A percentile compares a stretch with the other conserved stretches of the same genome.
phyloP scores from a whole-genome alignment of 1,140 invertebrate species.

The Babylonia areolata region DNA sequence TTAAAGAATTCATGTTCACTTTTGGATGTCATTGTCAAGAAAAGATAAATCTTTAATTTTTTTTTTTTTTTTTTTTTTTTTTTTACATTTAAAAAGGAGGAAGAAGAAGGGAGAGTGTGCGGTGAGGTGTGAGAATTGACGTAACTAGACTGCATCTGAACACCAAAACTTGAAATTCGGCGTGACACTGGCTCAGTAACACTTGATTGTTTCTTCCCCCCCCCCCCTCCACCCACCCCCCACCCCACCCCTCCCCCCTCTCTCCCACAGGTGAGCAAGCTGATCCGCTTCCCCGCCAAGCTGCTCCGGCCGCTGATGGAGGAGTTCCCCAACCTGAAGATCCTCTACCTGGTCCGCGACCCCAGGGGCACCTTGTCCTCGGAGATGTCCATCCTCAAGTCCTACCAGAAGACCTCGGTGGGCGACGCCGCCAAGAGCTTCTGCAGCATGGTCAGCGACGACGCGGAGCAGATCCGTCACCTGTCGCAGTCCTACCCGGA shows the following conservation, averaged over 20 bases:
- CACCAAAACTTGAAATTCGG: no score
- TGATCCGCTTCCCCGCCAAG: conserved; percentile 20
- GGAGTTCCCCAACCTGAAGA: conserved; percentile 39
- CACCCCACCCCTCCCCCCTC: neutral
- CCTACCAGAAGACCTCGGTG: conserved; percentile 14
- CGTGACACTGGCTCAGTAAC: no score
- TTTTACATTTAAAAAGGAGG: no score
- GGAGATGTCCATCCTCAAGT: conserved; percentile 20
- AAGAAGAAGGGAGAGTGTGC: no score
- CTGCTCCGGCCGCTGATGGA: conserved; percentile 24
- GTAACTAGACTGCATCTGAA: no score
- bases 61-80: no score
- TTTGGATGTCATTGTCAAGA: no score
- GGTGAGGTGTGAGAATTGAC: no score
- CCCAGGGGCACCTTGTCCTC: conserved; percentile 39
- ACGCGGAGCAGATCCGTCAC: conserved; percentile 6
- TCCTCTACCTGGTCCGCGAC: conserved; percentile 43
- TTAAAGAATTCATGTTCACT: no score
- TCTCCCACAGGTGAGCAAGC: conserved; percentile 6
- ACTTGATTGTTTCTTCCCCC: no score
- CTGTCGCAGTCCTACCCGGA: conserved; percentile 30
- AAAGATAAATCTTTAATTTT: no score
- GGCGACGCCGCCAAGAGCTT: conserved; percentile 8
- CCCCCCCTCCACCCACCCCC: no score
- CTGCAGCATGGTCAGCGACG: conserved; percentile 32